A percentile compares a stretch with the other conserved stretches of the same genome.
Evolutionary conservation across 1,140 invertebrate species (phyloP).

Genomic region (Tetramorium alpestre): DNA sequence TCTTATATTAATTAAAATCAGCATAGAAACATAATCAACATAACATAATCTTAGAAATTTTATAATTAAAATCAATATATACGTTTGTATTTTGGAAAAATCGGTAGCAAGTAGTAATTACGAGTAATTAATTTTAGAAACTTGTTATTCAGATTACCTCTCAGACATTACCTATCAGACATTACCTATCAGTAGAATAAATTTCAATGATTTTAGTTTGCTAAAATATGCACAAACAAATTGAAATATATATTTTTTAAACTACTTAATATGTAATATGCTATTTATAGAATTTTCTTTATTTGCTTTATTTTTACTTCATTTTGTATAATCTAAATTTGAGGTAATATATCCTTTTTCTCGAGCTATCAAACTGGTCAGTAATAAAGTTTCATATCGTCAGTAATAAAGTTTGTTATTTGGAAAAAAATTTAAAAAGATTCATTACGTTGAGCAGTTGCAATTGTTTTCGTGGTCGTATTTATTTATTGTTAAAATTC

Average conservation of each 20-base stretch:
- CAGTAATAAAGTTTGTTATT: neutral
- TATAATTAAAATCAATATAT: neutral
- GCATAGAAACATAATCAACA: neutral
- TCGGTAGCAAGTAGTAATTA: neutral
- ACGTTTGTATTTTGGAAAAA: neutral
- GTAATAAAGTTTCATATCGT: neutral
- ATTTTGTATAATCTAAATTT: neutral
- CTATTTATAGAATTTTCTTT: conserved; percentile 5
- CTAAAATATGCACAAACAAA: conserved; percentile 7
- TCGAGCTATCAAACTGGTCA: neutral
- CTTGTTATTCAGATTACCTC: neutral
- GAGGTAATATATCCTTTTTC: neutral
- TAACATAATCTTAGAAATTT: neutral
- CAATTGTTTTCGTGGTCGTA: neutral
- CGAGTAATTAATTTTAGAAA: neutral
- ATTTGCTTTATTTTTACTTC: neutral
- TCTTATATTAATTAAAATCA: neutral
- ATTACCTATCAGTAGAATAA: neutral
- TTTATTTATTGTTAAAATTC: conserved; percentile 13
- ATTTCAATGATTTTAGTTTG: neutral
- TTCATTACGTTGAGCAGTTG: too few relatives aligned
- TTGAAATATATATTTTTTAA: neutral
- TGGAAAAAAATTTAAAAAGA: neutral
- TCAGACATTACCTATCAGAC: neutral
- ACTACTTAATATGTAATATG: neutral